Base-by-base conservation (phyloP, 2,888 invertebrate genomes). In the Apamea epomidion region DNA sequence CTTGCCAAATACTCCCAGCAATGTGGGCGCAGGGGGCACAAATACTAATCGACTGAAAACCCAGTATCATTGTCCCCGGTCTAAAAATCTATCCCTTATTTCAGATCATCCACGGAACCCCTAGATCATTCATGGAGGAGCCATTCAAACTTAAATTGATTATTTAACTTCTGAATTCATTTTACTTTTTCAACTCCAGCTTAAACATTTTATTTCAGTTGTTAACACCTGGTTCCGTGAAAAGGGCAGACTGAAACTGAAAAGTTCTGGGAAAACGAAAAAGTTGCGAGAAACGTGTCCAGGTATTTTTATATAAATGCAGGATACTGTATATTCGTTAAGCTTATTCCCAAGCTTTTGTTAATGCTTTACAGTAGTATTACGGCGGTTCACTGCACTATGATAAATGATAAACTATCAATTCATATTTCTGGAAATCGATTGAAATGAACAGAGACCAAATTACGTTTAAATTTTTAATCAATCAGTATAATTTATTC, bases 221-320 rank as follows among this genome's bases (percentile, higher is more conserved):
- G 60, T 82, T 60, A 60, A 71, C 81, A 82, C 67, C 81, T 78
- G 83, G 12, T 67, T 76, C 58, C 42, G 16, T 29, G 45, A 16
- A 76, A 76, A 68, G 4, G 42, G n/a, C 45, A 65, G 71, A 62
- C 14, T 64, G 60, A 74, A 81, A 51, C 48, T n/a, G 16, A 32
- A 82, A 77, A 58, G 42, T 67, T 82, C 54, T 37, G 60, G 67
- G 37, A 62, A 62, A 78, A 71, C 70, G 51, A 51, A 37, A 77
- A 83, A 72, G 78, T 78, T 82, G 7, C 18, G n/a, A 51, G 16
- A 68, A 37, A 21, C 18, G 16, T 58, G 29, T 69, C 18, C 45
- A 82, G 21, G 45, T 81, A 54, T 62, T 81, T n/a, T 69, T 42
- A 74, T 51, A 79, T 65, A 65, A 65, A 60, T 68, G 42, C 54